A percentile compares a stretch with the other conserved stretches of the same genome.
Conservation (phyloP, 1,140 invertebrate genomes). For the Musca domestica region DNA sequence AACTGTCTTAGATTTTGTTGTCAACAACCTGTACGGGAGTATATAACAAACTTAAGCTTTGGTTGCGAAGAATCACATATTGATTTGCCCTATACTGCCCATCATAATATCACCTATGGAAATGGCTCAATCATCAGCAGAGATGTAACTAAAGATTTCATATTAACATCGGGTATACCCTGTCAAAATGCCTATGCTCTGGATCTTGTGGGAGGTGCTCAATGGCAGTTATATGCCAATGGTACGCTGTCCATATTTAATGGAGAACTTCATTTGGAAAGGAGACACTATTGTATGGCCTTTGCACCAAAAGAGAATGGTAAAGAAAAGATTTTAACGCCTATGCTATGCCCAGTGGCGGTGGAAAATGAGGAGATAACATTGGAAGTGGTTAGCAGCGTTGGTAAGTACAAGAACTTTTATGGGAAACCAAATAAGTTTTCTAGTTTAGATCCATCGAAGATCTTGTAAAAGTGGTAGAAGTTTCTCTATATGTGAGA, state of each 20-base stretch:
- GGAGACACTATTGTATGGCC: conserved; percentile 35
- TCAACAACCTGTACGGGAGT: conserved; percentile 19
- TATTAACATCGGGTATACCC: conserved; percentile 32
- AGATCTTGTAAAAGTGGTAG: no score
- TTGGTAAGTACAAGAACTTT: no score
- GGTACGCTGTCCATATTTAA: conserved; percentile 27
- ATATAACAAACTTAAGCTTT: neutral
- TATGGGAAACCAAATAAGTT: no score
- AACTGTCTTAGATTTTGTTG: conserved; percentile 42
- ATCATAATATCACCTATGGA: conserved; percentile 31
- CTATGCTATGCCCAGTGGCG: no score
- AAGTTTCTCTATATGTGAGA: no score
- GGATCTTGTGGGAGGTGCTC: conserved; percentile 14
- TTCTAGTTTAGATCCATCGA: no score
- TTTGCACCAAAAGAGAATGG: no score
- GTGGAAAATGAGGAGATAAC: no score
- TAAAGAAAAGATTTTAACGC: no score
- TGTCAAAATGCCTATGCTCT: conserved; percentile 30
- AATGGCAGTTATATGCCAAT: conserved; percentile 39
- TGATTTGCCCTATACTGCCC: conserved; percentile 26
- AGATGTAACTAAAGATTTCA: conserved; percentile 33
- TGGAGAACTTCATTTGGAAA: conserved; percentile 13
- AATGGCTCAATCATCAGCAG: conserved; percentile 20
- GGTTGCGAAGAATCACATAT: conserved; percentile 5
- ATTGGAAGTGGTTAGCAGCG: no score